Conservation (phyloP, 2,113 vertebrate genomes). For the Paradisaea rubra region DNA sequence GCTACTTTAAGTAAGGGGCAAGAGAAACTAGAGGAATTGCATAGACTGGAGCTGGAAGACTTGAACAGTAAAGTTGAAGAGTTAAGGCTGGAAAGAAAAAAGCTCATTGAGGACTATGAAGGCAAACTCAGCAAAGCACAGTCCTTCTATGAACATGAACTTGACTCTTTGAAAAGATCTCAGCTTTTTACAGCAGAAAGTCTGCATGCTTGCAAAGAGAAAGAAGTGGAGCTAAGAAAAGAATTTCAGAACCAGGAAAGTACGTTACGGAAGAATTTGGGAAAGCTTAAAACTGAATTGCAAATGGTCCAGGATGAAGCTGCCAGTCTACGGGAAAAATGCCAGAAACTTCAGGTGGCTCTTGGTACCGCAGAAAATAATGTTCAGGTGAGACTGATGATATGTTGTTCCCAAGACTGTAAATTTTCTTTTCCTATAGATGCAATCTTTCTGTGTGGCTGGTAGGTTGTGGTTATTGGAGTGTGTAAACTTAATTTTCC, state of each 20-base stretch:
- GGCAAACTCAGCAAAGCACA: constrained; percentile 95
- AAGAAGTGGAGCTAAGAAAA: constrained; percentile 88
- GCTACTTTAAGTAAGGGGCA: constrained; percentile 86
- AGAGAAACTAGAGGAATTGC: constrained; percentile 86
- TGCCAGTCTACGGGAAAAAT: constrained; percentile 85
- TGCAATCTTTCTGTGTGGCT: neutral
- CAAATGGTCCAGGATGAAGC: constrained; percentile 91
- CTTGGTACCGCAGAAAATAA: constrained; percentile 80
- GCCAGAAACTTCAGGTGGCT: constrained; percentile 86
- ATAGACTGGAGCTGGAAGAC: constrained; percentile 85
- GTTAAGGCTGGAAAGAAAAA: constrained; percentile 87
- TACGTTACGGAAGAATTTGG: constrained; percentile 85
- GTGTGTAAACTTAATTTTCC: neutral
- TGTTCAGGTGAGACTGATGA: constrained; percentile 77
- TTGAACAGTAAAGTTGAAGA: constrained; percentile 85
- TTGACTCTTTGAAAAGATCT: constrained; percentile 94
- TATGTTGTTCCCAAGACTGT: neutral
- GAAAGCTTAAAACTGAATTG: constrained; percentile 81
- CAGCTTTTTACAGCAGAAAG: constrained; percentile 95
- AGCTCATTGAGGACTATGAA: constrained; percentile 93
- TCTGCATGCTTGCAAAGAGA: constrained; percentile 91
- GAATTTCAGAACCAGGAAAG: constrained; percentile 96
- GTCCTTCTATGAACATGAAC: constrained; percentile 91
- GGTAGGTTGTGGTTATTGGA: neutral
- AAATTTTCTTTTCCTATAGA: neutral